Evolutionary conservation across 2,888 invertebrate species (phyloP).

Genomic region (Eugnorisma glareosa): DNA sequence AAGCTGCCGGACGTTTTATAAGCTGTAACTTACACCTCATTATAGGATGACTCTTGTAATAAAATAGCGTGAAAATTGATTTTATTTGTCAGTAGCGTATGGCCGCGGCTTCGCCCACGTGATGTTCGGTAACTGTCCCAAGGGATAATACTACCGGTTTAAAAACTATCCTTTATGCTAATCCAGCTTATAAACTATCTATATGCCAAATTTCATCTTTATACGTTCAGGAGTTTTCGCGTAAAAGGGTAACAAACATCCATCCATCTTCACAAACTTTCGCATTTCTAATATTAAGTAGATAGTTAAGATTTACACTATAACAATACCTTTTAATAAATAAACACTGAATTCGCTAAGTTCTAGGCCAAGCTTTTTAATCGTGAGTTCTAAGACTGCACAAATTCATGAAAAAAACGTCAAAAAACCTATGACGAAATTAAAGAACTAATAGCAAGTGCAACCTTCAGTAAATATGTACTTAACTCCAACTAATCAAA

Average conservation of each 20-base stretch:
- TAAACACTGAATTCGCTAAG: not conserved
- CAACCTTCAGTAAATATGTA: conserved; percentile 27
- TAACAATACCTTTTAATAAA: not conserved
- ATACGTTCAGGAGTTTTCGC: no score
- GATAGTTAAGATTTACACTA: not conserved
- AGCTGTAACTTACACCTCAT: conserved; percentile 35
- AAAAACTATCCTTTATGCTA: no score
- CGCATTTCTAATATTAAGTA: no score
- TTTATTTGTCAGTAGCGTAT: not conserved
- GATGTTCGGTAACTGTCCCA: no score
- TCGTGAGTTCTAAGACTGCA: not conserved
- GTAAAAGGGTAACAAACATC: no score
- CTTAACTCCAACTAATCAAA: conserved; percentile 34
- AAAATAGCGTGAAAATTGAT: conserved; percentile 18
- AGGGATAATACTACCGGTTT: no score
- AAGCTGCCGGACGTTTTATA: conserved; percentile 24
- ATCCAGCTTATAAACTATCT: no score
- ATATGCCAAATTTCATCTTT: no score
- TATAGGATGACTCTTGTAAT: conserved; percentile 17
- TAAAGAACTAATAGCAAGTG: not conserved
- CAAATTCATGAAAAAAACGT: not conserved
- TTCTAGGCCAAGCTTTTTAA: not conserved
- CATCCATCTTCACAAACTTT: no score
- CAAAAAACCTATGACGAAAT: not conserved
- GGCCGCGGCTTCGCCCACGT: no score